These are phyloP conservation scores for Zootoca vivipara DNA, from an alignment of 2,113 vertebrate genomes.

Conservation along the genomic window DNA sequence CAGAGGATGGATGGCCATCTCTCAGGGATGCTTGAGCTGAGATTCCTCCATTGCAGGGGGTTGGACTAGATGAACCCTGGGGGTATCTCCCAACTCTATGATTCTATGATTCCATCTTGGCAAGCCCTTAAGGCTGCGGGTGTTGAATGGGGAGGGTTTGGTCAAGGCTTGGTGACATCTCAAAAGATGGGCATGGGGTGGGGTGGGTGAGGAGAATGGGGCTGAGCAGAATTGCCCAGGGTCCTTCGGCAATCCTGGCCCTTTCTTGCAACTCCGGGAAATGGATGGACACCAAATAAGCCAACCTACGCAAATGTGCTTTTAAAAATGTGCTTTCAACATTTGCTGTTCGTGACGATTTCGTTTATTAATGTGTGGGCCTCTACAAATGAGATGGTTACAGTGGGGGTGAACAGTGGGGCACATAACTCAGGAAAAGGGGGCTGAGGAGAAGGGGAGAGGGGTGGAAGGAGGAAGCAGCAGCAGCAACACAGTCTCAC, in stretches of 20 bases:
- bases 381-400: neutral
- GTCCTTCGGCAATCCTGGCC: too few species aligned
- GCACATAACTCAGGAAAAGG: neutral
- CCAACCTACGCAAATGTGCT: too few species aligned
- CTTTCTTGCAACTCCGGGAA: neutral
- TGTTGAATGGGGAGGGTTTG: neutral
- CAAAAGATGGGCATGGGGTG: neutral
- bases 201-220: neutral
- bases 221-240: neutral
- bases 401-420: neutral
- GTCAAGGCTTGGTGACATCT: neutral
- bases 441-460: neutral
- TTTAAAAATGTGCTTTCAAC: neutral
- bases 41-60: too few species aligned
- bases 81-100: too few species aligned
- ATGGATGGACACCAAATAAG: neutral
- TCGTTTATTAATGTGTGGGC: neutral
- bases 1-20: too few species aligned
- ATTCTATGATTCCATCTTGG: too few species aligned
- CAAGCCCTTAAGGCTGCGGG: neutral
- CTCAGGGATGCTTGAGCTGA: too few species aligned
- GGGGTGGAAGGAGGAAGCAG: neutral
- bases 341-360: neutral
- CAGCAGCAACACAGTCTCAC: neutral
- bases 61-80: too few species aligned